Conservation (phyloP, 2,113 vertebrate species). For the Mungos mungo region DNA sequence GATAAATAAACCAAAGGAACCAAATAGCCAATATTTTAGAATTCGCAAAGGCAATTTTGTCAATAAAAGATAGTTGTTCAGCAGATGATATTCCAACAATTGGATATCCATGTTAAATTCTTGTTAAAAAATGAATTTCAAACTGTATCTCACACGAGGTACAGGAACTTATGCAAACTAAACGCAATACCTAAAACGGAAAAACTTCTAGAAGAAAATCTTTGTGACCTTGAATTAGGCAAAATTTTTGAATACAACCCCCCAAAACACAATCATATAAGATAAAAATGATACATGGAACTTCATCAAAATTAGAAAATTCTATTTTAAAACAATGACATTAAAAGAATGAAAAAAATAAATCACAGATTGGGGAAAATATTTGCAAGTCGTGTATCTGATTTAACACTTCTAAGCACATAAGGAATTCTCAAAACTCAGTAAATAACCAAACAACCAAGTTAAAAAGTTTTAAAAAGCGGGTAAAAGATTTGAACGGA, state of each 20-base stretch:
- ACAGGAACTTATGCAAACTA: not conserved
- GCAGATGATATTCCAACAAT: not conserved
- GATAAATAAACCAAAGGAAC: not conserved
- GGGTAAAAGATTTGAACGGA: not conserved
- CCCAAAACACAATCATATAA: not conserved
- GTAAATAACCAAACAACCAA: not conserved
- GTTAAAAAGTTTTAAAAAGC: not conserved
- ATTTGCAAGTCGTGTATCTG: not conserved
- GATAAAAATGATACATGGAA: not conserved
- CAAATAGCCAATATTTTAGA: not conserved
- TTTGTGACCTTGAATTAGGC: not conserved
- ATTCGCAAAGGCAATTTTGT: not conserved
- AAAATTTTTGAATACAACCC: not conserved
- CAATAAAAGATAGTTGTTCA: not conserved
- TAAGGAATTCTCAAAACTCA: not conserved
- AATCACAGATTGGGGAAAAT: not conserved
- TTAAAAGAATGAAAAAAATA: not conserved
- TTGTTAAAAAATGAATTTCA: not conserved
- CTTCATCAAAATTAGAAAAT: not conserved
- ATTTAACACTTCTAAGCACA: not conserved
- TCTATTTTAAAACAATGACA: not conserved
- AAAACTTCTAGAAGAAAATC: not conserved
- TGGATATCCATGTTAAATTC: not conserved
- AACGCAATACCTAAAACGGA: not conserved
- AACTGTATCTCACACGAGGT: not conserved